Conservation (phyloP, 2,888 invertebrate species). For the Steromphala cineraria region DNA sequence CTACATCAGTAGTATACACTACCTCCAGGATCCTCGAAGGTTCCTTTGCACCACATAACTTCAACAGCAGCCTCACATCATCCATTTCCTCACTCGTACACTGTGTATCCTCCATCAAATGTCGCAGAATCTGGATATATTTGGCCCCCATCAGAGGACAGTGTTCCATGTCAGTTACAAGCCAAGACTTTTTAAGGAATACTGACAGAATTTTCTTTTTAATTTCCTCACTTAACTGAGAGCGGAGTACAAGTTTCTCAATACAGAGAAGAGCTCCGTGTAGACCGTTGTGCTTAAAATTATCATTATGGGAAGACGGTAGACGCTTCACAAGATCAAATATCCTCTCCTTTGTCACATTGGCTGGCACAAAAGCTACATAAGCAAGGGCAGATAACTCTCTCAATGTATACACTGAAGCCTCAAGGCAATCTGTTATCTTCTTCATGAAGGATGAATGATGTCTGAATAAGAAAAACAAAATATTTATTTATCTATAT, state of each 20-base stretch:
- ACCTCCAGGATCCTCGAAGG: background rate
- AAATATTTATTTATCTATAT: background rate
- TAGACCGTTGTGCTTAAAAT: slow-evolving; percentile 37
- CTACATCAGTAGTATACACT: too few relatives aligned
- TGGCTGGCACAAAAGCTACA: slow-evolving; percentile 55
- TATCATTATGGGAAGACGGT: background rate
- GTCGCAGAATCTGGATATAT: slow-evolving; percentile 16
- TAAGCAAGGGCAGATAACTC: slow-evolving; percentile 63
- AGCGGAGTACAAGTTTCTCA: slow-evolving; percentile 43
- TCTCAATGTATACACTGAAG: slow-evolving; percentile 64
- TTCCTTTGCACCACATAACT: background rate
- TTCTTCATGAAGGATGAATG: slow-evolving; percentile 33
- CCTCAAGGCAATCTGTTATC: slow-evolving; percentile 39
- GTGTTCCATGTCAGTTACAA: background rate
- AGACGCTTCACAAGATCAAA: slow-evolving; percentile 32
- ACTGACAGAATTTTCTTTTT: background rate
- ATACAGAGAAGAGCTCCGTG: slow-evolving; percentile 55
- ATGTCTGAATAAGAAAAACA: slow-evolving; percentile 36
- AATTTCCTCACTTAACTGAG: background rate
- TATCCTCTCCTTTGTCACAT: slow-evolving; percentile 36
- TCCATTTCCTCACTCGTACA: background rate
- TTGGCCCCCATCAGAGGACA: slow-evolving; percentile 25
- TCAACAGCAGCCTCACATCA: background rate
- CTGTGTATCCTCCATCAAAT: background rate
- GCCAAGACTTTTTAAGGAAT: background rate